These are phyloP conservation scores for Amazona guildingii DNA, from an alignment of 2,113 vertebrate genomes.

Conservation along the genomic window DNA sequence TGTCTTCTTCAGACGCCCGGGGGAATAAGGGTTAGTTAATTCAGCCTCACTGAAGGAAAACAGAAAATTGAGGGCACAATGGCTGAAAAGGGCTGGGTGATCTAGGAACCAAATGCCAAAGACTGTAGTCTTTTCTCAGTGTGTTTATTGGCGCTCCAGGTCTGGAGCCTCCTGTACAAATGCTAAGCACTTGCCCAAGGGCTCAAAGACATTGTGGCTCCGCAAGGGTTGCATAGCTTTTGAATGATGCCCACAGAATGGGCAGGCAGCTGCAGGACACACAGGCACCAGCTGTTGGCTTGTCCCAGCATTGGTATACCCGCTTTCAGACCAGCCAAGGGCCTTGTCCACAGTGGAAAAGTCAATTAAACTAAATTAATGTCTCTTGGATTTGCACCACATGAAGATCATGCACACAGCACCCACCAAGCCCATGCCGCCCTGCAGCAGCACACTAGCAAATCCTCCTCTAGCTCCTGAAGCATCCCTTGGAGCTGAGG, in stretches of 20 bases:
- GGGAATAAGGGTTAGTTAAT: not conserved
- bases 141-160: not conserved
- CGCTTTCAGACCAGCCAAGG: not conserved
- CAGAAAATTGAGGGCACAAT: not conserved
- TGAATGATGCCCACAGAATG: not conserved
- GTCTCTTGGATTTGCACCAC: not conserved
- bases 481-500: not conserved
- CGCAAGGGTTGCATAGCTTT: not conserved
- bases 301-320: not conserved
- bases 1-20: not conserved
- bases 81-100: not conserved
- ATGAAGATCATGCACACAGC: not conserved
- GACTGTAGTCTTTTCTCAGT: not conserved
- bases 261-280: not conserved
- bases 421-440: not conserved
- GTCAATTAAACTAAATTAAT: not conserved
- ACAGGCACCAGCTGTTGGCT: not conserved
- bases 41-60: not conserved
- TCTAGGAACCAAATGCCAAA: not conserved
- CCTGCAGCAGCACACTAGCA: not conserved
- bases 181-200: not conserved
- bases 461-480: not conserved
- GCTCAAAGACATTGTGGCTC: not conserved
- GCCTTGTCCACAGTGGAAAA: not conserved
- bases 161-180: not conserved